Conservation (phyloP, 2,113 vertebrate species). For the Xenopus tropicalis region DNA sequence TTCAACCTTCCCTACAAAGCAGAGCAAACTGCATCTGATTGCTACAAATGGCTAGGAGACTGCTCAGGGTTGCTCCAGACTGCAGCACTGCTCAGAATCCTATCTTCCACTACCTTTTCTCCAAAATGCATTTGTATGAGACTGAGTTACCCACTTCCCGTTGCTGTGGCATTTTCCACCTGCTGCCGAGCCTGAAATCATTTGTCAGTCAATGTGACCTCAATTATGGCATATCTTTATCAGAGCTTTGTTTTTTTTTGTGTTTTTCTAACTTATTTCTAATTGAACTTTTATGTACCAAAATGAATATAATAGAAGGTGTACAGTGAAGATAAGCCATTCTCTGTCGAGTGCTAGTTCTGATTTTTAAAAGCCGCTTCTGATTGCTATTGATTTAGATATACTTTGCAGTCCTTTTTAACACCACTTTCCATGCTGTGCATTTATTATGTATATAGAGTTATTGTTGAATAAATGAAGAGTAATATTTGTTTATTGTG, state of each 20-base stretch:
- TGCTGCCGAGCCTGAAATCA: not conserved
- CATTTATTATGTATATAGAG: conserved; percentile 25
- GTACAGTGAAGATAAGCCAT: conserved; percentile 11
- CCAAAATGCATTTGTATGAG: not conserved
- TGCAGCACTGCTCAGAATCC: not conserved
- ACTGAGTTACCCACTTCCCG: not conserved
- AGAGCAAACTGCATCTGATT: too few relatives aligned
- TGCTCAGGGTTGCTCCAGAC: too few relatives aligned
- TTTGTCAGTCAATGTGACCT: conserved; percentile 5
- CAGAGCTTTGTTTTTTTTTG: not conserved
- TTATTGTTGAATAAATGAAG: conserved; percentile 29
- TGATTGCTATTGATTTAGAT: conserved; percentile 2
- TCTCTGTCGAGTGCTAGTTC: not conserved
- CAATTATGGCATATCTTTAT: not conserved
- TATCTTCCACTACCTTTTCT: not conserved
- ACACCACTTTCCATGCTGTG: conserved; percentile 3
- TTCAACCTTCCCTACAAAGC: too few relatives aligned
- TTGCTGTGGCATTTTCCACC: not conserved
- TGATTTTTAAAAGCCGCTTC: conserved; percentile 1
- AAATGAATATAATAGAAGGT: conserved; percentile 19
- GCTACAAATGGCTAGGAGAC: too few relatives aligned
- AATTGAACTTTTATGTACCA: conserved; percentile 7
- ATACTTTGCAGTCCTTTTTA: conserved; percentile 4
- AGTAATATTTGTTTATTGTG: not conserved
- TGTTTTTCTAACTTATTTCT: not conserved